Evolutionary conservation across 2,888 invertebrate species (phyloP).

Genomic region (Tetropium fuscum): DNA sequence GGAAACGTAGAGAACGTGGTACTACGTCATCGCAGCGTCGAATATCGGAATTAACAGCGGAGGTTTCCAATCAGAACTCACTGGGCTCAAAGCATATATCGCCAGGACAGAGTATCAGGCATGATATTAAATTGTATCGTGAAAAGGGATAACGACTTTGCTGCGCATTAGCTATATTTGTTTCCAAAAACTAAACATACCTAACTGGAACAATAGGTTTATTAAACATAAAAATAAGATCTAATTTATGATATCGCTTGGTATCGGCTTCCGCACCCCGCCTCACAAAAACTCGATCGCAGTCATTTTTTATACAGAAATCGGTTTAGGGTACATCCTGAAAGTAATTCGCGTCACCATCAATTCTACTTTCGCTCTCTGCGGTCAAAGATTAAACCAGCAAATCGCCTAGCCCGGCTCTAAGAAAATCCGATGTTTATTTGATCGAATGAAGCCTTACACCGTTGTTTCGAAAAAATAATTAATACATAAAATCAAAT

Average conservation of each 20-base stretch:
- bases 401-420: slow-evolving; percentile 31
- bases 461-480: too few relatives aligned
- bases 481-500: too few relatives aligned
- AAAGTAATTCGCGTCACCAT: slow-evolving; percentile 43
- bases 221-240: too few relatives aligned
- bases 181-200: too few relatives aligned
- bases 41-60: not conserved
- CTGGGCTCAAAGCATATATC: not conserved
- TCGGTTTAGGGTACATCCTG: slow-evolving; percentile 15
- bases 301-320: slow-evolving; percentile 20
- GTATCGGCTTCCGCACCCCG: too few relatives aligned
- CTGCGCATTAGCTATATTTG: too few relatives aligned
- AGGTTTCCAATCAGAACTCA: slow-evolving; percentile 4
- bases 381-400: slow-evolving; percentile 40
- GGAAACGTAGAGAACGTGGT: not conserved
- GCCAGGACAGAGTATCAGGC: too few relatives aligned
- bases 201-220: too few relatives aligned
- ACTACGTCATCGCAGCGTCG: slow-evolving; percentile 1
- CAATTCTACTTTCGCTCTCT: slow-evolving; percentile 39
- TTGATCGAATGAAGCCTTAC: too few relatives aligned
- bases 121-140: too few relatives aligned
- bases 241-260: too few relatives aligned
- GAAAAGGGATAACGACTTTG: too few relatives aligned
- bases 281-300: slow-evolving; percentile 14
- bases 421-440: slow-evolving; percentile 22